Base-by-base conservation (phyloP, 2,888 invertebrate species). In the Chironomus riparius region DNA sequence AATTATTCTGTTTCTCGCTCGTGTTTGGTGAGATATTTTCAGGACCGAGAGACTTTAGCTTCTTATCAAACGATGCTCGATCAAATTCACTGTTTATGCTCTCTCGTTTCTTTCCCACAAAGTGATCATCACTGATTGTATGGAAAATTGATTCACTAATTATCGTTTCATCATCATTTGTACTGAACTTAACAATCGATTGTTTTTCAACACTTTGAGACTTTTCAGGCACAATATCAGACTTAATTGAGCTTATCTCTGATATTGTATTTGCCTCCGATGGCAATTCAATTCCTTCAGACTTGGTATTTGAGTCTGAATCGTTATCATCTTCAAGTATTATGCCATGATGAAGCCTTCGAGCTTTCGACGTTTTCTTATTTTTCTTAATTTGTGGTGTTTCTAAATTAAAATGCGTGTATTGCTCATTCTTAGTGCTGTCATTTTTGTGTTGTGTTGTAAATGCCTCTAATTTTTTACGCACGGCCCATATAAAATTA, bases 401-500 rank as follows among this genome's bases (percentile, higher is more conserved):
- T 24, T 70, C 70, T 2, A 48, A 21, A 48, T 50, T 5, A 22
- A 3, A 18, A n/a, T 69, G 15, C 28, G 28, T 62, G 4, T 22
- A 21, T 22, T 65, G 65, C 38, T 69, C 18, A 56, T 18, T 56
- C 56, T 18, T 13, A 13, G 2, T 18, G 69, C 69, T 22, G 15
- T 47, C 47, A 24, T 22, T 70, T 22, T 47, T 22, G 6, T 21
- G 21, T 65, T 65, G 18, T 70, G 47, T n/a, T 21, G 48, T 50
- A 38, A 47, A 47, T 4, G 81, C 80, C 77, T 82, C 82, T 7
- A 88, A 80, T 79, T 90, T 90, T 77, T 86, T 83, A 78, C 87
- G 87, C 7, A 88, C 87, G 68, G 87, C 88, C 80, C 85, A 87
- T 65, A 88, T 87, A 79, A 89, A 88, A 79, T 88, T 88, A 78